Evolutionary conservation across 2,797 vertebrate genomes (phyloP), one percentile per base, ranked within the genome.

Genomic region (Melanotaenia nigrans): DNA sequence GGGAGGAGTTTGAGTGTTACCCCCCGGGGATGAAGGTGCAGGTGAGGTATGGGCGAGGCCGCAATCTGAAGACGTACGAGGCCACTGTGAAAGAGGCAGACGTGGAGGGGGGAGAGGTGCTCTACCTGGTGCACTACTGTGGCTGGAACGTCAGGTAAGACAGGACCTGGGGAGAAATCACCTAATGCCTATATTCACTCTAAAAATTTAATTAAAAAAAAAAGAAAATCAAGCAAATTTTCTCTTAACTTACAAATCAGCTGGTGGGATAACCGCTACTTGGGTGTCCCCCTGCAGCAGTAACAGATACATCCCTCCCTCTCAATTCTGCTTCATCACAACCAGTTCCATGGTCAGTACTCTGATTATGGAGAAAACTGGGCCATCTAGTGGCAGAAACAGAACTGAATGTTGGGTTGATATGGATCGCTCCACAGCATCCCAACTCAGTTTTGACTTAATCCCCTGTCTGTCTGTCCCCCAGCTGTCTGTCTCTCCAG

Each of bases 121-220:
- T 95, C 92, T 96, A 96, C 95, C 94, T 95, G 94, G 95, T 96
- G 92, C 95, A 96, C 94, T 96, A 95, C 95, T 95, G 94, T 96
- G 95, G 95, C 95, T 96, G 95, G 95, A 96, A 95, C 87, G 69
- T 95, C 93, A 96, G 95, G 95, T 96, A 95, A 95, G 95, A 93
- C 94, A 94, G 94, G 92, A 94, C 87, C 85, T 90, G 90, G 92
- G 91, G 89, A 91, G 84, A 89, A 87, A 87, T 89, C 90, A 91
- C 89, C 85, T 93, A 90, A 91, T 71, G 78, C 89, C 84, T 92
- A 83, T 92, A 89, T 91, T 89, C 89, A 92, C 88, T 84, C 86
- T 85, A 75, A 84, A 84, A 78, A 79, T 38, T 51, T 5, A 47
- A 55, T n/a, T 28, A 58, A 33, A 30, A 61, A 68, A 62, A 11